phyloP scores from a whole-genome alignment of 2,797 vertebrate species.

The Fratercula arctica region DNA sequence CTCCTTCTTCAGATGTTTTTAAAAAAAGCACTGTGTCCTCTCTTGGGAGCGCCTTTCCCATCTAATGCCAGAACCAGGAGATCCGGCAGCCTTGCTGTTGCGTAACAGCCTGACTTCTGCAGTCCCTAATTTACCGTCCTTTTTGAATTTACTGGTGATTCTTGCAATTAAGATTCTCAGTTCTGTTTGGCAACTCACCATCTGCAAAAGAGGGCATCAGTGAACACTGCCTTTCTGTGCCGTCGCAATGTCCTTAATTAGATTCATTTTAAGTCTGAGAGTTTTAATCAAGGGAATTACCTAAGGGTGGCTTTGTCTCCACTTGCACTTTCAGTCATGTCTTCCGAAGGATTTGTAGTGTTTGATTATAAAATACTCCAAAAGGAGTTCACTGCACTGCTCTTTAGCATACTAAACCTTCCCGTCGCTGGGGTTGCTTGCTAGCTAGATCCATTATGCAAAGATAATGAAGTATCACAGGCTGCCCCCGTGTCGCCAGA shows the following conservation, averaged over 20 bases:
- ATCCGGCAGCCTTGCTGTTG: background rate
- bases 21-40: background rate
- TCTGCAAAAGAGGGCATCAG: slow-evolving; percentile 24
- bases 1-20: background rate
- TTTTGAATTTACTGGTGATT: slow-evolving; percentile 14
- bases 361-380: slow-evolving; percentile 35
- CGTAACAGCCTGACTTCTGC: slow-evolving; percentile 25
- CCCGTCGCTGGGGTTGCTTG: accelerated
- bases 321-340: slow-evolving; percentile 25
- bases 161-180: background rate
- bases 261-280: slow-evolving; percentile 19
- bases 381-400: background rate
- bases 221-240: background rate
- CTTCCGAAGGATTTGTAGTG: slow-evolving; percentile 3
- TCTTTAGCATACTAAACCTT: background rate
- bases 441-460: background rate
- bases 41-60: background rate
- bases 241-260: slow-evolving; percentile 49
- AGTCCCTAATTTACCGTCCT: slow-evolving; percentile 1
- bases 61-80: background rate
- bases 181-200: slow-evolving; percentile 27
- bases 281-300: slow-evolving; percentile 63
- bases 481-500: background rate
- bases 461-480: slow-evolving; percentile 16
- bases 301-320: slow-evolving; percentile 38